A percentile compares a stretch with the other conserved stretches of the same genome.
Conservation (phyloP, 2,888 invertebrate species). For the Melieria picta region DNA sequence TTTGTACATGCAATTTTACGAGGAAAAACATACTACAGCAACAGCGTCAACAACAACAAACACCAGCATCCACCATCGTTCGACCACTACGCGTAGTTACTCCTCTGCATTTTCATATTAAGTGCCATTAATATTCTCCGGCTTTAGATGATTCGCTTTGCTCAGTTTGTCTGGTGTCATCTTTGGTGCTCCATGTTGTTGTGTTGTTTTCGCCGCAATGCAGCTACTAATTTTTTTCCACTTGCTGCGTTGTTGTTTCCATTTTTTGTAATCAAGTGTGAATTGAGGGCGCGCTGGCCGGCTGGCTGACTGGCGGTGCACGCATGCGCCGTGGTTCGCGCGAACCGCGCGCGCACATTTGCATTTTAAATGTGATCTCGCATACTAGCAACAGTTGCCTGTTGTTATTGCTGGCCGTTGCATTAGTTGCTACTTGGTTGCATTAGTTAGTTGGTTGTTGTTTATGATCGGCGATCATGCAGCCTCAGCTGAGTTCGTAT, state of each 20-base stretch:
- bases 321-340: conserved; percentile 18
- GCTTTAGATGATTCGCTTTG: background rate
- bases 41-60: too few species aligned
- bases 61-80: too few species aligned
- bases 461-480: conserved; percentile 3
- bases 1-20: too few species aligned
- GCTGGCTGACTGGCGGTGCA: too few species aligned
- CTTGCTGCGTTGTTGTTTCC: conserved; percentile 18
- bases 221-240: background rate
- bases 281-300: conserved; percentile 60
- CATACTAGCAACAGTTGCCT: background rate
- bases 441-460: conserved; percentile 28
- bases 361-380: conserved; percentile 51
- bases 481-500: too few species aligned
- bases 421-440: conserved; percentile 38
- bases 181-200: background rate
- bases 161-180: background rate
- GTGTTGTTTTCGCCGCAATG: background rate
- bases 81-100: background rate
- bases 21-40: too few species aligned
- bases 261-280: conserved; percentile 53
- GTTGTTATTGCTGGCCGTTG: conserved; percentile 22
- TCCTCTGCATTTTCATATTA: conserved; percentile 21
- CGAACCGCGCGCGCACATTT: conserved; percentile 42
- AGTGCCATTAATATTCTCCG: background rate